Conservation (phyloP, 2,888 invertebrate genomes). For the Labia minor region DNA sequence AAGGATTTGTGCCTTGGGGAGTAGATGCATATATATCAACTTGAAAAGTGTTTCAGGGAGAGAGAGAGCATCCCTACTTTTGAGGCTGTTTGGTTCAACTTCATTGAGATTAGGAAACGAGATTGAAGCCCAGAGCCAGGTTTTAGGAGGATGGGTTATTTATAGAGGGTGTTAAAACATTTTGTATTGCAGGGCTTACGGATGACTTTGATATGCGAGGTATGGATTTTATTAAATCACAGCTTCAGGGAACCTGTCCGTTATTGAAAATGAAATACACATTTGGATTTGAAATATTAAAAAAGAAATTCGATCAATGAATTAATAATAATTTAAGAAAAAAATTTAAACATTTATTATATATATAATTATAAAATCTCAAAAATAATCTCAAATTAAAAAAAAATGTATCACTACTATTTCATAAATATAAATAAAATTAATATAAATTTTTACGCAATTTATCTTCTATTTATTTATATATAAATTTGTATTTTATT, state of each 20-base stretch:
- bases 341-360: no score
- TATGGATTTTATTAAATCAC: neutral
- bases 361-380: no score
- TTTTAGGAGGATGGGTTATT: neutral
- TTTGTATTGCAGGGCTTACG: neutral
- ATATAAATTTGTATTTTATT: no score
- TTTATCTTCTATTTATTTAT: no score
- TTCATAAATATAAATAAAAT: no score
- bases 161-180: neutral
- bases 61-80: neutral
- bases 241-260: neutral
- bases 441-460: no score
- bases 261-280: neutral
- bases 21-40: neutral
- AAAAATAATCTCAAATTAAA: no score
- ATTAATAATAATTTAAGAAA: no score
- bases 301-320: no score
- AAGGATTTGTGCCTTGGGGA: neutral
- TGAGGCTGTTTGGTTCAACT: neutral
- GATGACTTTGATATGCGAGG: neutral
- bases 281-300: no score
- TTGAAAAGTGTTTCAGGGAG: neutral
- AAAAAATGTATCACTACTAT: no score
- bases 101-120: neutral
- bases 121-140: neutral